A percentile compares a stretch with the other conserved stretches of the same genome.
Conservation (phyloP, 1,140 invertebrate species). For the Drosophila busckii region DNA sequence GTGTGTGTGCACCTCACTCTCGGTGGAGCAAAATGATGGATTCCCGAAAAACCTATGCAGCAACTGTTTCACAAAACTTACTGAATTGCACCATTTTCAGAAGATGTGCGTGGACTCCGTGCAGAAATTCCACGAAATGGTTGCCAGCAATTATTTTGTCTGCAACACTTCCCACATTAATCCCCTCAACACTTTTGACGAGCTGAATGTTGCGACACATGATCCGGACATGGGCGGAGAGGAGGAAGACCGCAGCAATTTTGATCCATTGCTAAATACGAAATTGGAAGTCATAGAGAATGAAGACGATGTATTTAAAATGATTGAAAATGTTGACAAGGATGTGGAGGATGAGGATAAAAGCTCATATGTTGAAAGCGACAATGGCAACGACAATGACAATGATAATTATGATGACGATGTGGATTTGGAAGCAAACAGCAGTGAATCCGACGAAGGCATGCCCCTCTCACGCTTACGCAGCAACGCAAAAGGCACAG, state of each 20-base stretch:
- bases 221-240: constrained; percentile 37
- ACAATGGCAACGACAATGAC: constrained; percentile 48
- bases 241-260: constrained; percentile 68
- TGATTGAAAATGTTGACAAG: constrained; percentile 70
- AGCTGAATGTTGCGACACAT: constrained; percentile 37
- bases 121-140: constrained; percentile 69
- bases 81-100: constrained; percentile 70
- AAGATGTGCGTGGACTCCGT: constrained; percentile 65
- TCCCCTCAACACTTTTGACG: constrained; percentile 49
- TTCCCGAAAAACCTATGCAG: constrained; percentile 71
- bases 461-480: constrained; percentile 57
- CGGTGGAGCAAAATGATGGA: constrained; percentile 71
- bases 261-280: constrained; percentile 65
- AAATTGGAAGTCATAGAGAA: constrained; percentile 74
- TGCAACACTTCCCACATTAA: constrained; percentile 32
- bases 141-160: constrained; percentile 57
- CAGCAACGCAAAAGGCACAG: not conserved
- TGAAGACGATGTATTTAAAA: constrained; percentile 73
- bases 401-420: constrained; percentile 54
- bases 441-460: constrained; percentile 67
- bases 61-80: constrained; percentile 58
- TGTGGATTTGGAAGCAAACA: constrained; percentile 55
- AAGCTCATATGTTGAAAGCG: constrained; percentile 22
- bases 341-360: constrained; percentile 62
- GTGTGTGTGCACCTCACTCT: constrained; percentile 64